phyloP scores from a whole-genome alignment of 1,140 invertebrate genomes.

The Eupeodes corollae region DNA sequence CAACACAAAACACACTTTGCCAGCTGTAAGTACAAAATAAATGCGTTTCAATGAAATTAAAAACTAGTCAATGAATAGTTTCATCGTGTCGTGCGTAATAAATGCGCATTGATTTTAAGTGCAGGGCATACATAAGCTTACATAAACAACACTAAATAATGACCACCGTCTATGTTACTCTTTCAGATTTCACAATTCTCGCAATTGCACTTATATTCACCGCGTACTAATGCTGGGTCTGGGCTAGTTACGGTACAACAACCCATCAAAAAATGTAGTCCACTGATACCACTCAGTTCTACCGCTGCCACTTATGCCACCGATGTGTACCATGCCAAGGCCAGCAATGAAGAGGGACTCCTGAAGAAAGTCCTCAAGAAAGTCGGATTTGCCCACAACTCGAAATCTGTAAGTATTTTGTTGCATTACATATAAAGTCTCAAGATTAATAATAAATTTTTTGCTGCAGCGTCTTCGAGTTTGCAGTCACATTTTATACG shows the following conservation, averaged over 20 bases:
- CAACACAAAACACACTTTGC: conserved; percentile 2
- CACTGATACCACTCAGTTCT: conserved; percentile 7
- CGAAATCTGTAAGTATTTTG: conserved; percentile 21
- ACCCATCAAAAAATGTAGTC: conserved; percentile 11
- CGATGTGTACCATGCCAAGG: conserved; percentile 11
- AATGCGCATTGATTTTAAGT: fast-evolving
- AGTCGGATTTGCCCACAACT: conserved; percentile 31
- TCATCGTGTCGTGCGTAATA: not conserved
- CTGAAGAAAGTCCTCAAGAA: conserved; percentile 29
- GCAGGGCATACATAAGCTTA: conserved; percentile 14
- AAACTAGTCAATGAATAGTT: no score
- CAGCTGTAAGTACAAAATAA: conserved; percentile 8
- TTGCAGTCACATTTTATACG: conserved; percentile 49
- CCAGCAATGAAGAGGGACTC: conserved; percentile 20
- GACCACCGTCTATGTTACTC: not conserved
- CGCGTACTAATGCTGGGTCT: conserved; percentile 6
- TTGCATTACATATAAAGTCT: no score
- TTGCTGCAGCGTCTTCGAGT: conserved; percentile 46
- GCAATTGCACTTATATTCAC: conserved; percentile 6
- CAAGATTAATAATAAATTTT: no score
- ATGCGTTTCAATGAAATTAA: no score
- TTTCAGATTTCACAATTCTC: conserved; percentile 9
- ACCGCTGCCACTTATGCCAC: conserved; percentile 10
- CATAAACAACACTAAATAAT: conserved; percentile 14
- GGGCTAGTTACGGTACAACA: not conserved